Base-by-base conservation (phyloP, 1,140 invertebrate species). In the Dreissena rostriformis region DNA sequence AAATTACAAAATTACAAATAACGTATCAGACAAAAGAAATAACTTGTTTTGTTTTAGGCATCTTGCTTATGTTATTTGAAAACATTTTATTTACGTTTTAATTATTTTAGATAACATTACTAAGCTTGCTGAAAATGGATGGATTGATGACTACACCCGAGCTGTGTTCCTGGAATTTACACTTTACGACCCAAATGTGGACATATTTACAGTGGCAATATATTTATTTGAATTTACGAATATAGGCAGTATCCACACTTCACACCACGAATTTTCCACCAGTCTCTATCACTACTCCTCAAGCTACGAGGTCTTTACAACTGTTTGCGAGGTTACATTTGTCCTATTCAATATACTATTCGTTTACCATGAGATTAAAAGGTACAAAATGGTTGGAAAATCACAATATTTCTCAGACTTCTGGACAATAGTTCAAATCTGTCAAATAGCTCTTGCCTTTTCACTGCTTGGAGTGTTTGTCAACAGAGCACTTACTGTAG, bases 91-190 rank as follows among this genome's bases (percentile, higher is more conserved):
- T n/a, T n/a, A n/a, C n/a, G n/a, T n/a, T n/a, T n/a, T n/a, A n/a
- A n/a, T n/a, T n/a, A n/a, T n/a, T n/a, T n/a, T n/a, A n/a, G n/a
- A n/a, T n/a, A n/a, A n/a, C n/a, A n/a, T n/a, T n/a, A n/a, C n/a
- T n/a, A n/a, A n/a, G n/a, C n/a, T n/a, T n/a, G n/a, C n/a, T n/a
- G n/a, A n/a, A n/a, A n/a, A n/a, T n/a, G 80, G 89, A 55, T 95
- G 94, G 94, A 92, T 94, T 24, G 94, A 95, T 80, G 72, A 88
- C 17, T 78, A 90, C 28, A 94, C 94, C 0, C 82, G 94, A 85
- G 94, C 93, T 10, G 87, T 95, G 15, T 91, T 94, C 72, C 86
- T 94, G 6, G 94, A 95, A 72, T 94, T 95, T 86, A 93, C 94
- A 11, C 89, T 93, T 0, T 95, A 94, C 82, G 95, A 95, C 86